phyloP scores from a whole-genome alignment of 1,140 invertebrate species.

The Plutomurus gul region DNA sequence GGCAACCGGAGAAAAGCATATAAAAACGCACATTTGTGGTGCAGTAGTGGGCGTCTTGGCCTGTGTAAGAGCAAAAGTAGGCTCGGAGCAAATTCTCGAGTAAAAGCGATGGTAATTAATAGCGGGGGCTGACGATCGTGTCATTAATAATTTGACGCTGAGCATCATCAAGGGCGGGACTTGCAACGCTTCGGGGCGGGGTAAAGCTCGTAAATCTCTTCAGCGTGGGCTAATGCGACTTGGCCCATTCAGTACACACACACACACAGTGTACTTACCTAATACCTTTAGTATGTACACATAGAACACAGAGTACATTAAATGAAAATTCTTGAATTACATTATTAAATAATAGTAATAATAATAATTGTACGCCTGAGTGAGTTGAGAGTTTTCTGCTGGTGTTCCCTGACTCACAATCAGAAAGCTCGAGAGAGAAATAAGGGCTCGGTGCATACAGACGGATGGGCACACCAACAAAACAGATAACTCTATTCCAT shows the following conservation, averaged over 20 bases:
- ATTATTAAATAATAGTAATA: not conserved
- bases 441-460: too few relatives aligned
- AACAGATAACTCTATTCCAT: too few relatives aligned
- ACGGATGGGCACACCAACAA: too few relatives aligned
- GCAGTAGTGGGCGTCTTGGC: not conserved
- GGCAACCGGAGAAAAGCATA: not conserved
- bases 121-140: constrained; percentile 36
- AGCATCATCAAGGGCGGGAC: constrained; percentile 31
- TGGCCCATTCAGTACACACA: not conserved
- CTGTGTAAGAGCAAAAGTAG: not conserved
- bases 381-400: too few relatives aligned
- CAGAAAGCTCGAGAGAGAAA: too few relatives aligned
- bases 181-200: constrained; percentile 31
- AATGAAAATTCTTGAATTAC: not conserved
- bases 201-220: constrained; percentile 30
- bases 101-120: constrained; percentile 23
- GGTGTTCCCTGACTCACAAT: too few relatives aligned
- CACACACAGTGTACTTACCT: not conserved
- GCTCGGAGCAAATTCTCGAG: not conserved
- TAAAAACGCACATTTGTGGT: not conserved
- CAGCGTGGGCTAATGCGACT: constrained; percentile 31
- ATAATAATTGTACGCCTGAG: not conserved
- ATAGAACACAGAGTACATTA: not conserved
- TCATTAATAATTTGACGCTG: constrained; percentile 38
- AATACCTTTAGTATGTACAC: not conserved